Evolutionary conservation across 2,797 vertebrate genomes (phyloP).

Genomic region (Oryzias dopingdopingensis): DNA sequence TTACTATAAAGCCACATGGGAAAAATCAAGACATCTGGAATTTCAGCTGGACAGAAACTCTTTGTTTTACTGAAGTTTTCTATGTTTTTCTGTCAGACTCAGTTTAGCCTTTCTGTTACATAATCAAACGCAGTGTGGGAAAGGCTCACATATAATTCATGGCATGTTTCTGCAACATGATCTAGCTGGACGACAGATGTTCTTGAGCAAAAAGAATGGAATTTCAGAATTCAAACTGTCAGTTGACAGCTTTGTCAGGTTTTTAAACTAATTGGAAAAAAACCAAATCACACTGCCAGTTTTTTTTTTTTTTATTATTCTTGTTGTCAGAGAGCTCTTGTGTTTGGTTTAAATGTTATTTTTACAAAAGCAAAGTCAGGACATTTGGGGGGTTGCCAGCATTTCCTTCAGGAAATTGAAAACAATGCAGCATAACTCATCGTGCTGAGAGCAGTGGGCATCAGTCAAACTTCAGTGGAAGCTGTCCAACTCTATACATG

Average conservation of each 20-base stretch:
- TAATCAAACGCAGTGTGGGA: conserved; percentile 6
- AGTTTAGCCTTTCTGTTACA: conserved; percentile 14
- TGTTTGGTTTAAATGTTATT: conserved; percentile 21
- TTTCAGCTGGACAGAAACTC: conserved; percentile 11
- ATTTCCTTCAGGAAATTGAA: conserved; percentile 1
- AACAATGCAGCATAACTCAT: conserved; percentile 30
- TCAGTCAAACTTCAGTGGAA: background rate
- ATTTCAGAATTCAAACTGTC: conserved; percentile 8
- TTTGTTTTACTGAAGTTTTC: conserved; percentile 22
- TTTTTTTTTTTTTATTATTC: conserved; percentile 22
- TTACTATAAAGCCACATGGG: background rate
- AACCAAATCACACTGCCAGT: conserved; percentile 10
- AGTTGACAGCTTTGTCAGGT: conserved; percentile 13
- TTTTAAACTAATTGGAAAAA: conserved; percentile 13
- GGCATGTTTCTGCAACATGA: conserved; percentile 19
- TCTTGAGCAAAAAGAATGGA: no score
- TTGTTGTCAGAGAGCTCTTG: conserved; percentile 5
- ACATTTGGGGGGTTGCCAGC: background rate
- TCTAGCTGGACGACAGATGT: no score
- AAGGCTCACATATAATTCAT: conserved; percentile 3
- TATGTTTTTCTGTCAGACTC: background rate
- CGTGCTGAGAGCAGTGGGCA: conserved; percentile 2
- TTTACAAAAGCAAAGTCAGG: conserved; percentile 1
- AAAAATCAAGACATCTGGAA: background rate
- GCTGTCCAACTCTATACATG: conserved; percentile 10